Evolutionary conservation across 2,113 vertebrate species (phyloP).

Genomic region (Odontophorus gujanensis): DNA sequence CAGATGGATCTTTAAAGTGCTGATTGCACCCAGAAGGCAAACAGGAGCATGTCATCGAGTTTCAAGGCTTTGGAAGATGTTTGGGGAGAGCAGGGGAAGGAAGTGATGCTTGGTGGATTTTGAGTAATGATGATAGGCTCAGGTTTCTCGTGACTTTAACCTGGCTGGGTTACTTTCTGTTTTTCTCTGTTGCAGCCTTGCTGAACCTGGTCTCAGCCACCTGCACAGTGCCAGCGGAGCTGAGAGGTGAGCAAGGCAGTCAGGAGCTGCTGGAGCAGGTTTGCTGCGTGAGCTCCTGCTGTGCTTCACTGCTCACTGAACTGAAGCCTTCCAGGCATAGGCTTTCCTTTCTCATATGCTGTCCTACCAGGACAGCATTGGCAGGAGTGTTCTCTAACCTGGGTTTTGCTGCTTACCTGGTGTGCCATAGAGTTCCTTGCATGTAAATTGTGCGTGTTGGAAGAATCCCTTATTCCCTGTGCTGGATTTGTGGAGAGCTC

Average conservation of each 20-base stretch:
- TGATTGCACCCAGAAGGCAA: neutral
- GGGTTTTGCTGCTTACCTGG: neutral
- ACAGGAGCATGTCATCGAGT: neutral
- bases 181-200: neutral
- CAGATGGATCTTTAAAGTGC: neutral
- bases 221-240: neutral
- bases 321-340: neutral
- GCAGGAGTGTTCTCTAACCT: neutral
- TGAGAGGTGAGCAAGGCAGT: accelerated
- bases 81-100: neutral
- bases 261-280: neutral
- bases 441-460: neutral
- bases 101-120: neutral
- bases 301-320: neutral
- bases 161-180: neutral
- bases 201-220: too few relatives aligned
- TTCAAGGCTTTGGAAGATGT: neutral
- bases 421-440: neutral
- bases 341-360: neutral
- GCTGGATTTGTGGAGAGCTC: too few relatives aligned
- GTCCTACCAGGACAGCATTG: neutral
- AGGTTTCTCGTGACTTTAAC: neutral
- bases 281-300: neutral
- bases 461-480: too few relatives aligned
- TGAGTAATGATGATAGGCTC: neutral